Evolutionary conservation across 2,797 vertebrate genomes (phyloP).

Genomic region (Euphonia xanthogaster): DNA sequence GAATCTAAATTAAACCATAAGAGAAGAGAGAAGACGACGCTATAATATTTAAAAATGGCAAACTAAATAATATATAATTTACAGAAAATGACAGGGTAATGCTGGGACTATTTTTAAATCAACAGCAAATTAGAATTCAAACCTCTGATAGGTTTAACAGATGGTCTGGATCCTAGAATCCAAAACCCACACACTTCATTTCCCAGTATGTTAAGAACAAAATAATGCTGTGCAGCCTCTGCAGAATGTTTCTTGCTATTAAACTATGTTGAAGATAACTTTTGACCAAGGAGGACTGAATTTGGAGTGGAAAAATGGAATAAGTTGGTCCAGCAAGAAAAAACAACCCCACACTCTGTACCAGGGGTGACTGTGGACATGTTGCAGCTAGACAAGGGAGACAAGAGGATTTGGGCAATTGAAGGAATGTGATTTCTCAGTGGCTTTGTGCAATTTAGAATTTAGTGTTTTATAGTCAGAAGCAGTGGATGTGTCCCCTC

Average conservation of each 20-base stretch:
- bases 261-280: slow-evolving; percentile 43
- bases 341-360: background rate
- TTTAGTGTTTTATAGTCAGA: background rate
- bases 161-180: slow-evolving; percentile 73
- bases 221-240: slow-evolving; percentile 58
- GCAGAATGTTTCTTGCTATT: slow-evolving; percentile 53
- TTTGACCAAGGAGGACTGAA: slow-evolving; percentile 14
- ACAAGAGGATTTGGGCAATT: background rate
- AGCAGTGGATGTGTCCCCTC: background rate
- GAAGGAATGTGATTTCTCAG: background rate
- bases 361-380: background rate
- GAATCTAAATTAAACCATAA: slow-evolving; percentile 67
- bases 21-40: slow-evolving; percentile 32
- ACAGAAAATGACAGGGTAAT: slow-evolving; percentile 75
- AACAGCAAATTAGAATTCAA: slow-evolving; percentile 74
- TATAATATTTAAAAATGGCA: slow-evolving; percentile 77
- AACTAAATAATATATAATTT: slow-evolving; percentile 77
- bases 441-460: background rate
- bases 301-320: slow-evolving; percentile 30
- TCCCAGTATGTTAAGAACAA: slow-evolving; percentile 62
- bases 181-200: slow-evolving; percentile 71
- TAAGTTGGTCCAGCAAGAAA: background rate
- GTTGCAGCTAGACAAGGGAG: background rate
- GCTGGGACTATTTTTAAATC: slow-evolving; percentile 74
- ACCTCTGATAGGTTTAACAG: slow-evolving; percentile 76